A percentile compares a stretch with the other conserved stretches of the same genome.
Conservation (phyloP, 2,797 vertebrate genomes). For the Capromys pilorides region DNA sequence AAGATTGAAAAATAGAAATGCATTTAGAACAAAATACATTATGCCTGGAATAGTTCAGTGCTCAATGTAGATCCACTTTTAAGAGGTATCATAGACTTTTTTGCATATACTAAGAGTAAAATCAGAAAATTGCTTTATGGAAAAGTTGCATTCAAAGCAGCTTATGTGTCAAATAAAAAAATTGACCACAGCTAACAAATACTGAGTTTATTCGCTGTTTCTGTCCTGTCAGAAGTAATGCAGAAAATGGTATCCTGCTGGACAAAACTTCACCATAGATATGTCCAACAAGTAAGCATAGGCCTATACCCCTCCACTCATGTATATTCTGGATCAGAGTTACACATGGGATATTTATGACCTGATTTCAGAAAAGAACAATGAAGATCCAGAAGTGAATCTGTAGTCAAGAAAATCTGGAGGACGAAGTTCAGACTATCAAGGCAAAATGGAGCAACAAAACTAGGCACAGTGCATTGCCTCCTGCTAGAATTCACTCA, state of each 20-base stretch:
- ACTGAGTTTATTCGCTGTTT: not conserved
- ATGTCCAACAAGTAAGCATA: not conserved
- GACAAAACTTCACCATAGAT: not conserved
- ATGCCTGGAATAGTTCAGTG: not conserved
- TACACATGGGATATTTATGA: rapidly evolving
- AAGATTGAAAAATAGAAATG: not conserved
- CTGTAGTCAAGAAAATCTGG: not conserved
- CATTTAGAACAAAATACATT: not conserved
- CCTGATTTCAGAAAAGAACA: not conserved
- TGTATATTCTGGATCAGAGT: not conserved
- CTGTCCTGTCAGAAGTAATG: not conserved
- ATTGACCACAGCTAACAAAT: not conserved
- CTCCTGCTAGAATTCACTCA: not conserved
- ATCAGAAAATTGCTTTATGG: not conserved
- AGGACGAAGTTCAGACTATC: not conserved
- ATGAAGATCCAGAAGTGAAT: not conserved
- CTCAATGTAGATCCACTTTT: not conserved
- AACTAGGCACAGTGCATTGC: not conserved
- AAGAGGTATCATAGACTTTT: not conserved
- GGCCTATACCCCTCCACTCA: not conserved
- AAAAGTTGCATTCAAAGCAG: not conserved
- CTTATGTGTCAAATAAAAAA: not conserved
- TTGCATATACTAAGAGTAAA: not conserved
- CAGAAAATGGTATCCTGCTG: not conserved
- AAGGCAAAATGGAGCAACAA: not conserved